Base-by-base conservation (phyloP, 2,888 invertebrate genomes). In the Drosophila tanythrix region DNA sequence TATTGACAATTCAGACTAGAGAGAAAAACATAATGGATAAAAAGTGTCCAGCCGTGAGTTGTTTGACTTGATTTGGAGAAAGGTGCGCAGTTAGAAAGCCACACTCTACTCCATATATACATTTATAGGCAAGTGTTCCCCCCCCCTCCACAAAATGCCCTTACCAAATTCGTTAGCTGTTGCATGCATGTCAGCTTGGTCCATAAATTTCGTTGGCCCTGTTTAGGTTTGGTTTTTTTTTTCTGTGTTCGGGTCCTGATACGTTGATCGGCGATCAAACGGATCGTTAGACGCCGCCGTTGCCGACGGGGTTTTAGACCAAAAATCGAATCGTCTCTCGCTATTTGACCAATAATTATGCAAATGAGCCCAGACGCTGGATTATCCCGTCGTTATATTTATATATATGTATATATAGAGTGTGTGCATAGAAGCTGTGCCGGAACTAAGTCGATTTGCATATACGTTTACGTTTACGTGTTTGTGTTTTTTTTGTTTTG, bases 401-500 rank as follows among this genome's bases (percentile, higher is more conserved):
- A 40, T n/a, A n/a, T 40, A 40, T 2, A 38, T 21, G 21, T 18
- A 8, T 38, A 18, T 46, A 46, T 46, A 46, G 4, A 15, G 21
- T 46, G 46, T 21, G 74, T 79, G 86, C 86, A 71, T 85, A 88
- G 85, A 90, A 85, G 85, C 90, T 90, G 83, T 60, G 88, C 85
- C 85, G 90, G 90, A 90, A 90, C 85, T 90, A 83, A 83, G 62
- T 76, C 56, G 73, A 87, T 87, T 90, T 90, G 90, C 87, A 89
- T 90, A 82, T 88, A 46, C 43, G 21, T 43, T 43, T 43, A 43
- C 5, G 21, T 43, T 43, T 43, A 43, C 38, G 29, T 29, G 40
- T 57, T 33, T 25, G 25, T 25, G 4, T 25, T 56, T 29, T 58
- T 31, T 36, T 46, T 36, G n/a, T 25, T 36, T 43, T 67, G 50